Conservation (phyloP, 2,113 vertebrate species). For the Tretioscincus oriximinensis region DNA sequence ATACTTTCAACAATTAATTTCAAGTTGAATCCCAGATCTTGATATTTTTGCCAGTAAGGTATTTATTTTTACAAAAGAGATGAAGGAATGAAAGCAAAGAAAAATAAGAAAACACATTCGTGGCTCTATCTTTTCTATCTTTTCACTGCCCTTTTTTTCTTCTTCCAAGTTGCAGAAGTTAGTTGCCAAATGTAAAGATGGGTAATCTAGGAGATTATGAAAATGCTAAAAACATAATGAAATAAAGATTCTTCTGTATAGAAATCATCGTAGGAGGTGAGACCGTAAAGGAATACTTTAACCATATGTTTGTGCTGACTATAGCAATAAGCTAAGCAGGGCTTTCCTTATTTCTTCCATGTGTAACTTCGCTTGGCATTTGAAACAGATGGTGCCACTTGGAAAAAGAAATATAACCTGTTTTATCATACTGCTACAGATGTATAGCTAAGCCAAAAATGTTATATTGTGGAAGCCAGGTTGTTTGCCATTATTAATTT, state of each 20-base stretch:
- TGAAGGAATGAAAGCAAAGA: no score
- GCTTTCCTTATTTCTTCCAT: constrained; percentile 16
- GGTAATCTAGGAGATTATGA: not conserved
- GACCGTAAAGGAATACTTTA: constrained; percentile 15
- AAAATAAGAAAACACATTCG: no score
- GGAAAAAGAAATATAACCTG: constrained; percentile 20
- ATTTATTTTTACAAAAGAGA: no score
- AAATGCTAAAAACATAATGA: not conserved
- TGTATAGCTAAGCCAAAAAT: constrained; percentile 6
- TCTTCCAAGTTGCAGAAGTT: not conserved
- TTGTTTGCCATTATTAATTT: not conserved
- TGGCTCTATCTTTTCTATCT: no score
- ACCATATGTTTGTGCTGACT: not conserved
- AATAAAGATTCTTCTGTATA: not conserved
- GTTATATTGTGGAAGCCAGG: not conserved
- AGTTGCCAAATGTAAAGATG: no score
- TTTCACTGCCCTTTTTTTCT: no score
- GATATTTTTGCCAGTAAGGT: not conserved
- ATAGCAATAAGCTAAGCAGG: not conserved
- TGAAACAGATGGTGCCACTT: constrained; percentile 27
- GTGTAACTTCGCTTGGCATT: constrained; percentile 25
- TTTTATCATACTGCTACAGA: accelerated
- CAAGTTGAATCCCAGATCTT: not conserved
- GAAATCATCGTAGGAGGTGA: constrained; percentile 9
- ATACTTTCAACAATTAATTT: not conserved